These are phyloP conservation scores for Gasteruption jaculator DNA, from an alignment of 2,888 invertebrate genomes.

Conservation along the genomic window DNA sequence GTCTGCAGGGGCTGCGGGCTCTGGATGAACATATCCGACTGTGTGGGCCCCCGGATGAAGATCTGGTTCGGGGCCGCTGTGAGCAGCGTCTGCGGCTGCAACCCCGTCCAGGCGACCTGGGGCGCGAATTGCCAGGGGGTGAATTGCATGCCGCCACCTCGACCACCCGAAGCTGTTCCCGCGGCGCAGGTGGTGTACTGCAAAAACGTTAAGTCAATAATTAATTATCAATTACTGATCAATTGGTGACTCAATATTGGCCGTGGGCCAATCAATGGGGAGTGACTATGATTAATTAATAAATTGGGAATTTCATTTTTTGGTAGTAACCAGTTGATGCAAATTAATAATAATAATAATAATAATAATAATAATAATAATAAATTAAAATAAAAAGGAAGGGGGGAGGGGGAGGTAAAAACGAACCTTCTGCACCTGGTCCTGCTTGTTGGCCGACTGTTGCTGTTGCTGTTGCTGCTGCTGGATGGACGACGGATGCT, in stretches of 20 bases:
- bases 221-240: too few relatives aligned
- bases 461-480: constrained; percentile 46
- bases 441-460: constrained; percentile 42
- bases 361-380: not conserved
- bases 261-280: too few relatives aligned
- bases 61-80: constrained; percentile 71
- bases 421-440: constrained; percentile 49
- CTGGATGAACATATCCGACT: constrained; percentile 84
- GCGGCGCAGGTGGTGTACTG: constrained; percentile 51
- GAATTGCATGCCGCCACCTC: constrained; percentile 64
- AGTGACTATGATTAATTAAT: too few relatives aligned
- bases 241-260: too few relatives aligned
- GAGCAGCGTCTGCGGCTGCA: constrained; percentile 67
- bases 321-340: too few relatives aligned
- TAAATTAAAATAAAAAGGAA: too few relatives aligned
- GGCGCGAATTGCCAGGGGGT: constrained; percentile 76
- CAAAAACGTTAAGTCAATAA: too few relatives aligned
- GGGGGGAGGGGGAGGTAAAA: too few relatives aligned
- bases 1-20: constrained; percentile 67
- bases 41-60: constrained; percentile 71
- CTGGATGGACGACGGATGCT: constrained; percentile 40
- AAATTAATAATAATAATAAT: not conserved
- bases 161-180: constrained; percentile 42
- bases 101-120: constrained; percentile 72
- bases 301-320: too few relatives aligned